These are phyloP conservation scores for Anticlea derivata DNA, from an alignment of 2,888 invertebrate species.

Conservation along the genomic window DNA sequence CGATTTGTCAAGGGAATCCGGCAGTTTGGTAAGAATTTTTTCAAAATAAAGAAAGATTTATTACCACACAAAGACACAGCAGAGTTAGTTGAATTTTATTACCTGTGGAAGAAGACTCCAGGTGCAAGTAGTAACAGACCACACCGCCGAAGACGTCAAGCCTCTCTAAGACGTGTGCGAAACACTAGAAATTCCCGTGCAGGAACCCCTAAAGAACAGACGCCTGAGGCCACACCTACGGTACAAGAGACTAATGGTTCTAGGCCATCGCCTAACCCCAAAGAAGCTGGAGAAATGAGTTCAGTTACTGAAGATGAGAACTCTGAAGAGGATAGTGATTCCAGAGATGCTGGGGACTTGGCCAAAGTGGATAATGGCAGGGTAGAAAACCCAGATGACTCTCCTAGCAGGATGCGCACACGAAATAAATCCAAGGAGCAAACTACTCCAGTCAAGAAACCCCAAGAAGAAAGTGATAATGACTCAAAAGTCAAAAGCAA, in stretches of 20 bases:
- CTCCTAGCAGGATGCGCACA: slow-evolving; percentile 95
- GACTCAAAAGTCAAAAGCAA: slow-evolving; percentile 70
- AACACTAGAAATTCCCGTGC: slow-evolving; percentile 94
- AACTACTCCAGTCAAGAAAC: slow-evolving; percentile 79
- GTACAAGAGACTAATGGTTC: slow-evolving; percentile 79
- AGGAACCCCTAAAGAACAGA: slow-evolving; percentile 89
- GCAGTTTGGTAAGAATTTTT: slow-evolving; percentile 99
- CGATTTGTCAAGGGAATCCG: slow-evolving; percentile 99
- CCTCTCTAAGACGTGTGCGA: slow-evolving; percentile 93
- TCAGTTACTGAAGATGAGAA: slow-evolving; percentile 95
- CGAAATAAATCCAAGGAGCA: slow-evolving; percentile 92
- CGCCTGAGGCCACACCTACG: slow-evolving; percentile 84
- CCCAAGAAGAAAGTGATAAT: slow-evolving; percentile 77
- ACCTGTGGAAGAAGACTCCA: slow-evolving; percentile 99
- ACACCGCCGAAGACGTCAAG: slow-evolving; percentile 94
- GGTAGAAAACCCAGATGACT: slow-evolving; percentile 90
- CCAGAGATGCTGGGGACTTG: slow-evolving; percentile 90
- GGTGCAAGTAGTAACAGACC: slow-evolving; percentile 98
- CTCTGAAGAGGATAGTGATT: slow-evolving; percentile 98
- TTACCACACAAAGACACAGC: slow-evolving; percentile 98
- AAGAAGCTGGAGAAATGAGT: slow-evolving; percentile 88
- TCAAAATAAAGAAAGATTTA: slow-evolving; percentile 97
- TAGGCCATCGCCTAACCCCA: slow-evolving; percentile 87
- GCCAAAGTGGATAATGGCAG: slow-evolving; percentile 92
- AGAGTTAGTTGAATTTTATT: slow-evolving; percentile 99